A percentile compares a stretch with the other conserved stretches of the same genome.
Evolutionary conservation across 2,888 invertebrate species (phyloP).

Genomic region (Keiferia lycopersicella): DNA sequence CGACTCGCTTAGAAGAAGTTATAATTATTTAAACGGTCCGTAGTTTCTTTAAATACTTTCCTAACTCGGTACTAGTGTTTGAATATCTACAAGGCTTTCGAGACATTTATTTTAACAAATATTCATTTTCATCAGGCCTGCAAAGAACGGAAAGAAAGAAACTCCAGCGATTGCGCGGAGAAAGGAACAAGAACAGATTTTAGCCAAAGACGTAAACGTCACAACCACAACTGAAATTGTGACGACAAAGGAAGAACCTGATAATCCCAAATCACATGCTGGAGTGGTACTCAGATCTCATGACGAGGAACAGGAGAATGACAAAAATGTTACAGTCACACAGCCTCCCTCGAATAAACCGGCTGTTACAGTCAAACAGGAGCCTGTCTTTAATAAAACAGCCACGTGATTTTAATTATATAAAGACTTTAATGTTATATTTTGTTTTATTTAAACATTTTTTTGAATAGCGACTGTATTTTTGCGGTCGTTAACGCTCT

Average conservation of each 20-base stretch:
- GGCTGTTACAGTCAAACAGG: neutral
- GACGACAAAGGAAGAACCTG: neutral
- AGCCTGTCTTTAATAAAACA: neutral
- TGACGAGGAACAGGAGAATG: slow-evolving; percentile 10
- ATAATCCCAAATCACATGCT: slow-evolving; percentile 38
- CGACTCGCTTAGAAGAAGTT: too few relatives aligned
- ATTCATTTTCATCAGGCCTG: slow-evolving; percentile 44
- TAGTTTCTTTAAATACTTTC: too few relatives aligned
- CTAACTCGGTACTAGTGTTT: too few relatives aligned
- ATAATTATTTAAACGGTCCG: too few relatives aligned
- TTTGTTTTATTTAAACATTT: too few relatives aligned
- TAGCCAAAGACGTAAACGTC: neutral
- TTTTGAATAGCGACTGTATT: too few relatives aligned
- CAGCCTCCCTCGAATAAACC: neutral
- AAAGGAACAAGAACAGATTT: slow-evolving; percentile 33
- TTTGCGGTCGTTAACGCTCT: too few relatives aligned
- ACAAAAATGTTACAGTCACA: neutral
- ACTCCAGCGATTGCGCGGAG: slow-evolving; percentile 42
- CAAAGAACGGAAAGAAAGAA: slow-evolving; percentile 56
- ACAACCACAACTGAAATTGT: slow-evolving; percentile 33
- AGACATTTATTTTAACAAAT: neutral
- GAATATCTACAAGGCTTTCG: too few relatives aligned
- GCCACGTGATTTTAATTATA: too few relatives aligned
- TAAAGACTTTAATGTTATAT: too few relatives aligned
- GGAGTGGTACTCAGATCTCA: slow-evolving; percentile 40